phyloP scores from a whole-genome alignment of 2,113 vertebrate genomes.

The Hystrix cristata region DNA sequence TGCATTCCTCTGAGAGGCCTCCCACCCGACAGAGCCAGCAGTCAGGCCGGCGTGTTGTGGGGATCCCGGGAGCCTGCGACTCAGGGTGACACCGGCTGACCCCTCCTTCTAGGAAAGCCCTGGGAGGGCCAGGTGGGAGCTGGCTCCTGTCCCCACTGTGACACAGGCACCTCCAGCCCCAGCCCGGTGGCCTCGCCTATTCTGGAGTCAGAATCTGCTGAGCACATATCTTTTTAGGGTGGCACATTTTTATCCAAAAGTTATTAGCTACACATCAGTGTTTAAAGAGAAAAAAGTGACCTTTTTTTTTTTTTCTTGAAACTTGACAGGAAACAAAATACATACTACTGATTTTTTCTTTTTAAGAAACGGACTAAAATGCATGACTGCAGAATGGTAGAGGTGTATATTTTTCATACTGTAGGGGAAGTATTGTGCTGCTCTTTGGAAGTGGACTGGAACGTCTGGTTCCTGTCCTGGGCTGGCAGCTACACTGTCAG shows the following conservation, averaged over 20 bases:
- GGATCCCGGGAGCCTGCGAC: neutral
- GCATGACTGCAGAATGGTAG: constrained; percentile 88
- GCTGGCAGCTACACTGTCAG: constrained; percentile 81
- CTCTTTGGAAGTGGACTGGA: constrained; percentile 85
- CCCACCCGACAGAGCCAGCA: neutral
- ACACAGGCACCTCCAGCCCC: constrained; percentile 12
- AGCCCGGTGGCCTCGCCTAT: constrained; percentile 69
- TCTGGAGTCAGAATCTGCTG: constrained; percentile 75
- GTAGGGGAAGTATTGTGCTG: constrained; percentile 87
- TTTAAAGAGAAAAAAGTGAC: constrained; percentile 88
- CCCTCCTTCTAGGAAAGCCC: neutral
- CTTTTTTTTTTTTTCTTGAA: constrained; percentile 88
- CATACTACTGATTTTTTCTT: constrained; percentile 89
- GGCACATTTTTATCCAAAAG: constrained; percentile 86
- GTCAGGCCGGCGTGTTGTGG: neutral
- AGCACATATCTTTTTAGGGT: constrained; percentile 82
- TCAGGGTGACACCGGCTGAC: neutral
- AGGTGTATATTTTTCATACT: constrained; percentile 89
- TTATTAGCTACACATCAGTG: constrained; percentile 85
- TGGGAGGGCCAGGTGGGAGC: neutral
- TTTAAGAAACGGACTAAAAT: constrained; percentile 70
- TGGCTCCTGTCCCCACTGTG: constrained; percentile 65
- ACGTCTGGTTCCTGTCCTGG: constrained; percentile 84
- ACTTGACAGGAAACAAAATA: constrained; percentile 80
- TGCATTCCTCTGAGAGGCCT: neutral